Evolutionary conservation across 2,113 vertebrate species (phyloP), one percentile per base, ranked within the genome.

Genomic region (Corythornis cristatus): DNA sequence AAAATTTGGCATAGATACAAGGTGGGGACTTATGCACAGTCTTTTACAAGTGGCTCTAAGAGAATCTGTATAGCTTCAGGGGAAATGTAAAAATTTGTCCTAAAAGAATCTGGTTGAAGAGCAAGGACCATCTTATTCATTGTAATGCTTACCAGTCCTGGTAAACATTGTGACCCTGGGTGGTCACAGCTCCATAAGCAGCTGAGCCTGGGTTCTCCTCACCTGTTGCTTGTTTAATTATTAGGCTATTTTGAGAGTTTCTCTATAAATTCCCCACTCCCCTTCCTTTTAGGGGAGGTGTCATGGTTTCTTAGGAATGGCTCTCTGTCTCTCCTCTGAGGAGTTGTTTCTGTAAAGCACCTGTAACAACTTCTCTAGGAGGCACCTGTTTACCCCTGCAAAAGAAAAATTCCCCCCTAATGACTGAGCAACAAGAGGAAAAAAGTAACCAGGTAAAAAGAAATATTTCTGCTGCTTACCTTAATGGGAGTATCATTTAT

Each of bases 221-320:
- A 95, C 87, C 71, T 96, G 94, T 11, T 71, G 23, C 87, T 92
- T 60, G 21, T 96, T 94, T 57, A 31, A n/a, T 70, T 29, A 83
- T 80, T 48, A 71, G 51, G 75, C 40, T 51, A 1, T 21, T 81
- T 74, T 35, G 42, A 62, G 51, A 40, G 20, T 51, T 87, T 56
- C 64, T 57, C 60, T 71, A 40, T 80, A 90, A 89, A 89, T 42
- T 37, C 35, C 66, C 50, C 16, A n/a, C 42, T 60, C 17, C 45
- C 45, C 28, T 42, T 3, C 20, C 9, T 9, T 58, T 7, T 3
- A 79, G 51, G 10, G 65, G 68, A 90, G 8, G 20, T 40, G 50
- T 37, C 3, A 0, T 19, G 74, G 71, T 62, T 65, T 72, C 9
- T 31, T 5, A 46, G 45, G 29, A 16, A 2, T 3, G 37, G 33